Percentiles rank a stretch among this genome's conserved stretches.
Conservation (phyloP, 2,888 invertebrate species). For the Ophion ventricosus region DNA sequence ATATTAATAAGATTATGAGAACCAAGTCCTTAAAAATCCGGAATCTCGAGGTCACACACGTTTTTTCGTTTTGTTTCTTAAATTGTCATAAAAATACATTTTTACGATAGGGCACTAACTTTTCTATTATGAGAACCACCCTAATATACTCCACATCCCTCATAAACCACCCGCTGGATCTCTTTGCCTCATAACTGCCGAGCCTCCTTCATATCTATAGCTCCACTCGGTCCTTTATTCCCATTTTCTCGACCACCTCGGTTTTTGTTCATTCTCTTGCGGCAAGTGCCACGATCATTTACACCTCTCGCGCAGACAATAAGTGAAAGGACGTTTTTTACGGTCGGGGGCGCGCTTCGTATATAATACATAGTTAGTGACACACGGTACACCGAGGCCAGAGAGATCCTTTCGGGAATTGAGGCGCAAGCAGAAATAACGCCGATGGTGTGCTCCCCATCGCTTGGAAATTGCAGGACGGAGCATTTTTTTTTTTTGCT, state of each 20-base stretch:
- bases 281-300: constrained; percentile 23
- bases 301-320: constrained; percentile 29
- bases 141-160: neutral
- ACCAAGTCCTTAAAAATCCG: no score
- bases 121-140: constrained; percentile 1
- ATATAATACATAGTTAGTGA: constrained; percentile 25
- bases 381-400: constrained; percentile 10
- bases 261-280: constrained; percentile 3
- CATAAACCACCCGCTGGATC: neutral
- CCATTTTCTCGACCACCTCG: neutral
- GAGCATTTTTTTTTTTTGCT: constrained; percentile 18
- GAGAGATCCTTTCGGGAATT: constrained; percentile 41
- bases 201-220: neutral
- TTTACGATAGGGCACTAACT: neutral
- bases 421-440: constrained; percentile 45
- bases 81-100: neutral
- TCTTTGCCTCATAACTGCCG: neutral
- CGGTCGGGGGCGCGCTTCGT: constrained; percentile 16
- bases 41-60: no score
- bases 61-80: neutral
- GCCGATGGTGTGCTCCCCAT: constrained; percentile 8
- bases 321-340: constrained; percentile 37
- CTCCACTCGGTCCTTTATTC: no score
- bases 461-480: constrained; percentile 37
- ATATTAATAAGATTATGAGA: no score